Evolutionary conservation across 2,113 vertebrate species (phyloP).

Genomic region (Azemiops feae): DNA sequence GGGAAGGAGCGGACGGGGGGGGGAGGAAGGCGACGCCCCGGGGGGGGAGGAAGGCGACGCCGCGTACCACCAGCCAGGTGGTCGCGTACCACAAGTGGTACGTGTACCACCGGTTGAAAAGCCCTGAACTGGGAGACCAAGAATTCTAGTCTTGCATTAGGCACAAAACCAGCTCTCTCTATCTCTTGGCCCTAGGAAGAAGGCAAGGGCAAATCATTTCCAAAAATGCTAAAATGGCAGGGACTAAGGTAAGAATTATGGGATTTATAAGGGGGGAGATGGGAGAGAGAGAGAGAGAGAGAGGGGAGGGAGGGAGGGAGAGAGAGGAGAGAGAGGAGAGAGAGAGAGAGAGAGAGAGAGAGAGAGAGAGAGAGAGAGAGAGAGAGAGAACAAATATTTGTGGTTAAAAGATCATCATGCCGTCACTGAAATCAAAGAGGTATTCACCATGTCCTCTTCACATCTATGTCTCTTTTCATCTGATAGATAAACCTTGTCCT

Average conservation of each 20-base stretch:
- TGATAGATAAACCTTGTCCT: neutral
- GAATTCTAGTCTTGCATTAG: neutral
- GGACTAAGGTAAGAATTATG: neutral
- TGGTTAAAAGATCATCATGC: neutral
- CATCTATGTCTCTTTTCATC: neutral
- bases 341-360: neutral
- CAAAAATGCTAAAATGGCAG: neutral
- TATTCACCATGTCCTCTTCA: neutral
- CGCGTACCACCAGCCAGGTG: too few species aligned
- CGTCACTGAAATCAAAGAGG: neutral
- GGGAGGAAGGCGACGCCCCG: too few species aligned
- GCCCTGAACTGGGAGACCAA: neutral
- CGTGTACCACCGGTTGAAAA: too few species aligned
- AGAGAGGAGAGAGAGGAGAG: too few species aligned
- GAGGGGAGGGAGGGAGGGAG: neutral
- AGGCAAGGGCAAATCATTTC: neutral
- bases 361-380: neutral
- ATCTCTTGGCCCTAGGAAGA: neutral
- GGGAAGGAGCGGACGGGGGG: too few species aligned
- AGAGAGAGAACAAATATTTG: neutral
- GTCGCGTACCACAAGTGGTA: too few species aligned
- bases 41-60: too few species aligned
- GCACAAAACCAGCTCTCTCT: neutral
- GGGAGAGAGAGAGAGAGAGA: neutral
- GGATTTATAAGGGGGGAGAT: neutral